phyloP scores from a whole-genome alignment of 2,113 vertebrate species.

The Furnarius figulus region DNA sequence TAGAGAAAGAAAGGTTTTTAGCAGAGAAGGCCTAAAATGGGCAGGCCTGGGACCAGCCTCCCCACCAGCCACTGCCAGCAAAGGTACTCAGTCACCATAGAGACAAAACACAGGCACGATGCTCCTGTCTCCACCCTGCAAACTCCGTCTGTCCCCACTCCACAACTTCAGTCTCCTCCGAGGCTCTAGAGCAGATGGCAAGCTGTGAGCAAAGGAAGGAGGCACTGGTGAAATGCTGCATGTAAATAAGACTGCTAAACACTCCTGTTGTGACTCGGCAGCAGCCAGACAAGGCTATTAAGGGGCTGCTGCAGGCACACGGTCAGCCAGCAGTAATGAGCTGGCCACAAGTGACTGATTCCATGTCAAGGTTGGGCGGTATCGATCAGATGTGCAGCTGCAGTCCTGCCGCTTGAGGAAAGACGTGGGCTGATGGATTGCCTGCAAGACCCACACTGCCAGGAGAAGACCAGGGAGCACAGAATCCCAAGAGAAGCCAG shows the following conservation, averaged over 20 bases:
- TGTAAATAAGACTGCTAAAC: constrained; percentile 52
- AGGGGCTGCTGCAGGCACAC: constrained; percentile 39
- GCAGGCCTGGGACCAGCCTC: neutral
- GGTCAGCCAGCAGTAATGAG: constrained; percentile 54
- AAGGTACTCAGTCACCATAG: constrained; percentile 34
- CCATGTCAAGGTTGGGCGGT: neutral
- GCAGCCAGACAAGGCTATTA: constrained; percentile 25
- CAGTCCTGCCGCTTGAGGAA: neutral
- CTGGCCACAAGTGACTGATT: constrained; percentile 40
- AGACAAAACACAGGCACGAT: neutral
- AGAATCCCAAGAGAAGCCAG: neutral
- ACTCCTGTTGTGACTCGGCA: constrained; percentile 1
- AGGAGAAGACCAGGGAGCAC: neutral
- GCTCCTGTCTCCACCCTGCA: neutral
- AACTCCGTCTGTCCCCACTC: neutral
- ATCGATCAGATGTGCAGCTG: neutral
- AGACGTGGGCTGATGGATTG: neutral
- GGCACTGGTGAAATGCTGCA: constrained; percentile 37
- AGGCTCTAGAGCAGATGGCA: constrained; percentile 30
- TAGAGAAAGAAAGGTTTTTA: neutral
- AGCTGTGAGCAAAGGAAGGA: neutral
- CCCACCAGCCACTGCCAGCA: neutral
- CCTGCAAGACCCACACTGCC: neutral
- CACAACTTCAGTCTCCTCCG: neutral
- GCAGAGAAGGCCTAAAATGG: neutral